phyloP scores from a whole-genome alignment of 2,888 invertebrate genomes.

The Odontomyia ornata region DNA sequence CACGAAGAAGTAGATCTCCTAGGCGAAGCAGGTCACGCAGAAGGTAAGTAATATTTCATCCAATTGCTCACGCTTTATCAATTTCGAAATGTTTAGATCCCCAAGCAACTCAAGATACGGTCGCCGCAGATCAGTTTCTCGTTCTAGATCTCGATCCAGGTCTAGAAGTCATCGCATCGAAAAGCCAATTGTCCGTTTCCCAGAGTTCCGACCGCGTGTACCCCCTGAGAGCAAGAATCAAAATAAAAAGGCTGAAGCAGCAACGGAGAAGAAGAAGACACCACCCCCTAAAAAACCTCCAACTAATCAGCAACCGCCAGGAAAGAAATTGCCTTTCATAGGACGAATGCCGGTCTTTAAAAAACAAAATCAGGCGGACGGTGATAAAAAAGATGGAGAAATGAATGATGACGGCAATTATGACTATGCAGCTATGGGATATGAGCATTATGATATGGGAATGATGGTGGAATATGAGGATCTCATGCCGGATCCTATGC shows the following conservation, averaged over 20 bases:
- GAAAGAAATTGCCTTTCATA: conserved; percentile 83
- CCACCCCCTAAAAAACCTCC: conserved; percentile 54
- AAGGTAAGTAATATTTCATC: conserved; percentile 26
- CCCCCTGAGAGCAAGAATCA: conserved; percentile 52
- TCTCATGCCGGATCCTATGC: conserved; percentile 64
- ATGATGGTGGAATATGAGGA: conserved; percentile 64
- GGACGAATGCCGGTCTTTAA: conserved; percentile 85
- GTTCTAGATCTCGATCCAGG: conserved; percentile 52
- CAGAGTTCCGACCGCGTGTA: conserved; percentile 62
- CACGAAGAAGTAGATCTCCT: no score
- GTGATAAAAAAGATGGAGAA: conserved; percentile 48
- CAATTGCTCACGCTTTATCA: background rate
- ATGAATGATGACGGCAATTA: conserved; percentile 2
- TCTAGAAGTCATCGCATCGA: conserved; percentile 57
- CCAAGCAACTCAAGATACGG: conserved; percentile 46
- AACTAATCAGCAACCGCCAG: conserved; percentile 55
- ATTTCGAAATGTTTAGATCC: conserved; percentile 39
- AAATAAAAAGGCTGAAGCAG: conserved; percentile 53
- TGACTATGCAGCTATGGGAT: conserved; percentile 58
- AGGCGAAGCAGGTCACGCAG: background rate
- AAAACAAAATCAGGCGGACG: conserved; percentile 63
- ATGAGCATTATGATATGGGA: conserved; percentile 60
- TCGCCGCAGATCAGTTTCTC: conserved; percentile 55
- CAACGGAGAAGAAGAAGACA: conserved; percentile 54
- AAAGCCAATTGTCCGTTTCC: conserved; percentile 61